Evolutionary conservation across 2,797 vertebrate genomes (phyloP).

Genomic region (Anisognathus igniventris): DNA sequence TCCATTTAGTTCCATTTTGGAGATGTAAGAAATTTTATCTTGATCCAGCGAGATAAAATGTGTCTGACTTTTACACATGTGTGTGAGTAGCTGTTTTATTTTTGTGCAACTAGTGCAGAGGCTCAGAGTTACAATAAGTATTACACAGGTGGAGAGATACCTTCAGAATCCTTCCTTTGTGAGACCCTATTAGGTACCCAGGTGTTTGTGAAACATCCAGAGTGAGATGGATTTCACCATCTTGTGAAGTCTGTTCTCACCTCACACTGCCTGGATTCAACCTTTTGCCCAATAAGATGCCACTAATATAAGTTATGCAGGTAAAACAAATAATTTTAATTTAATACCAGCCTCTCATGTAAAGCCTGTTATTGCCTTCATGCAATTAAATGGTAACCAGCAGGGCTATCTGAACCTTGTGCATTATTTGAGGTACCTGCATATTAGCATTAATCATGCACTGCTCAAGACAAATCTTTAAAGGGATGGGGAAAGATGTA

Average conservation of each 20-base stretch:
- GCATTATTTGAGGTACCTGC: background rate
- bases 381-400: background rate
- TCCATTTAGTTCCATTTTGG: background rate
- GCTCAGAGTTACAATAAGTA: background rate
- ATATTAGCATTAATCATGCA: background rate
- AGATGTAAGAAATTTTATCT: background rate
- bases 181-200: background rate
- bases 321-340: background rate
- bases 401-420: background rate
- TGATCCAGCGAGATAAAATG: background rate
- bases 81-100: background rate
- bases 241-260: background rate
- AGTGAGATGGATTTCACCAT: background rate
- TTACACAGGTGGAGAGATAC: background rate
- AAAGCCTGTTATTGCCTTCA: background rate
- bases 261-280: background rate
- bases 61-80: background rate
- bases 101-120: background rate
- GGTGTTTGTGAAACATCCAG: background rate
- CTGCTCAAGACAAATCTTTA: background rate
- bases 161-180: background rate
- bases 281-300: background rate
- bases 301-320: background rate
- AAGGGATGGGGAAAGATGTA: background rate
- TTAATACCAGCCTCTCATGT: background rate